These are phyloP conservation scores for Oryctes rhinoceros DNA, from an alignment of 1,140 invertebrate species.

Conservation along the genomic window DNA sequence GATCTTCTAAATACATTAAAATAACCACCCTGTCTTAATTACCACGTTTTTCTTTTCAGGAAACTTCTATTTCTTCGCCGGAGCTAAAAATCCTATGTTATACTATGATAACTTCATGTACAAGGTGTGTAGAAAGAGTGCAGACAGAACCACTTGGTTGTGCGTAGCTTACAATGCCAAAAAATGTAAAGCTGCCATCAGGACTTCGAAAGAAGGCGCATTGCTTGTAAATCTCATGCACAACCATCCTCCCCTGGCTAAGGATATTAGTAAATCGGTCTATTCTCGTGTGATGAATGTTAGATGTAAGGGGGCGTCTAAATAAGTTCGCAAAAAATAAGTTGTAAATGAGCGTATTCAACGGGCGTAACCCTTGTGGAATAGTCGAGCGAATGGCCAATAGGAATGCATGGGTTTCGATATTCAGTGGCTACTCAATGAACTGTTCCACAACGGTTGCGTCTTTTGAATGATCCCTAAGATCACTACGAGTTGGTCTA, in stretches of 20 bases:
- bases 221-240: not conserved
- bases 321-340: too few relatives aligned
- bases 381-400: too few relatives aligned
- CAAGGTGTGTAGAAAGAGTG: conserved; percentile 50
- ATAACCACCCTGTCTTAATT: not conserved
- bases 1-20: too few relatives aligned
- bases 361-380: too few relatives aligned
- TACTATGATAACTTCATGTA: conserved; percentile 52
- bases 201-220: conserved; percentile 44
- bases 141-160: conserved; percentile 53
- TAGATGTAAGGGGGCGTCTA: not conserved
- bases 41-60: conserved; percentile 25
- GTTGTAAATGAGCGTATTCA: too few relatives aligned
- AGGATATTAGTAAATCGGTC: not conserved
- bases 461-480: too few relatives aligned
- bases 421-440: too few relatives aligned
- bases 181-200: conserved; percentile 52
- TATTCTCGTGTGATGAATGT: not conserved
- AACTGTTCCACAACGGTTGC: too few relatives aligned
- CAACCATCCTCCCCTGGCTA: not conserved
- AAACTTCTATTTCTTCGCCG: conserved; percentile 12
- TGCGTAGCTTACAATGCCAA: conserved; percentile 52
- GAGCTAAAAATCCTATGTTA: conserved; percentile 37
- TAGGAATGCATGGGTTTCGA: too few relatives aligned
- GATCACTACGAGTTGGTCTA: too few relatives aligned